These are phyloP conservation scores for Drosophila histrio DNA, from an alignment of 2,888 invertebrate genomes.

Conservation along the genomic window DNA sequence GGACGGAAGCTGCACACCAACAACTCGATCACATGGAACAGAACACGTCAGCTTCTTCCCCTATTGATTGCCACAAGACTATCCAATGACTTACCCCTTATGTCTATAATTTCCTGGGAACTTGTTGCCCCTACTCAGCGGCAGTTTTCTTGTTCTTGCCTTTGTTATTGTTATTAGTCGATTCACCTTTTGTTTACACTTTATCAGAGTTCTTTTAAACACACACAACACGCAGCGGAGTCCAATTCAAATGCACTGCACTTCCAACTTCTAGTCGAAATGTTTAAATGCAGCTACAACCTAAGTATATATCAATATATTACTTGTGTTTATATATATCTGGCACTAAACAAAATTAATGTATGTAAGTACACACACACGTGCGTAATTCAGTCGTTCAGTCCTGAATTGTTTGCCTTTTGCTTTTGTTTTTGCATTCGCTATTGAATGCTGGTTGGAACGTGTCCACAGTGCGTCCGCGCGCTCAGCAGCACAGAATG, in stretches of 20 bases:
- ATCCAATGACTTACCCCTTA: conserved; percentile 19
- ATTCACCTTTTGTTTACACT: conserved; percentile 50
- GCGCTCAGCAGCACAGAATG: conserved; percentile 74
- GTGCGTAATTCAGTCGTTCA: conserved; percentile 20
- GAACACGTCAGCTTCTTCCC: conserved; percentile 64
- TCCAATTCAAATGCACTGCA: conserved; percentile 1
- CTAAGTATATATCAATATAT: neutral
- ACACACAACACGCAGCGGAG: neutral
- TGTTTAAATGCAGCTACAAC: neutral
- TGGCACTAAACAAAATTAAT: conserved; percentile 9
- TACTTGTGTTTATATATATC: neutral
- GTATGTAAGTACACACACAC: neutral
- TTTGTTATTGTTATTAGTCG: conserved; percentile 34
- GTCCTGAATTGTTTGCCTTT: conserved; percentile 28
- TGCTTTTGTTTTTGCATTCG: conserved; percentile 33
- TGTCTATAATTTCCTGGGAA: conserved; percentile 27
- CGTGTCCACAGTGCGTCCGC: conserved; percentile 71
- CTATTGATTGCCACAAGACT: neutral
- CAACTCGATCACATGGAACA: conserved; percentile 42
- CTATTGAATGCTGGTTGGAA: conserved; percentile 18
- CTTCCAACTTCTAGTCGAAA: neutral
- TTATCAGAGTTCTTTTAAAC: conserved; percentile 31
- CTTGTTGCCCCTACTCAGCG: conserved; percentile 53
- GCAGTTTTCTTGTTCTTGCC: conserved; percentile 7
- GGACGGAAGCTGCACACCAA: conserved; percentile 57